These are phyloP conservation scores for Dendrocincla fuliginosa DNA, from an alignment of 2,797 vertebrate genomes.

Conservation along the genomic window DNA sequence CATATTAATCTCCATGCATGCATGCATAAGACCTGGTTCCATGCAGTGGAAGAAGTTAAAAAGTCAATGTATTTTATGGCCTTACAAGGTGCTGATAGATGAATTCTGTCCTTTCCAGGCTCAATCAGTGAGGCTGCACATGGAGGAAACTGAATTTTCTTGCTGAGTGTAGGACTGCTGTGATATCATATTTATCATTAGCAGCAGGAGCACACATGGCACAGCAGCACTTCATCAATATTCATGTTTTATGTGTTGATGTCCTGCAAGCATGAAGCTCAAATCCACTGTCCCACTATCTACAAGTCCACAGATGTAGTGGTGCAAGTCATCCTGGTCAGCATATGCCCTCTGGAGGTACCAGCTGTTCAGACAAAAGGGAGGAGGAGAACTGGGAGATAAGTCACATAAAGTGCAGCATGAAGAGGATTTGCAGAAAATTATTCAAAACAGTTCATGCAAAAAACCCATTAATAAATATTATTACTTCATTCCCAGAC, in stretches of 20 bases:
- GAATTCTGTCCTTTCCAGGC: neutral
- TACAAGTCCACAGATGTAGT: neutral
- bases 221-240: neutral
- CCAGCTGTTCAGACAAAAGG: neutral
- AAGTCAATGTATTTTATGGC: slow-evolving; percentile 9
- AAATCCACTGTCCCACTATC: neutral
- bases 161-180: neutral
- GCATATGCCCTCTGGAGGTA: neutral
- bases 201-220: neutral
- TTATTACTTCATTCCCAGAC: neutral
- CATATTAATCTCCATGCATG: neutral
- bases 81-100: neutral
- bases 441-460: neutral
- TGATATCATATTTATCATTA: slow-evolving; percentile 9
- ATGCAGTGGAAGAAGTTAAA: neutral
- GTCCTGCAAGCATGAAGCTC: neutral
- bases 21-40: neutral
- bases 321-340: neutral
- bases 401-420: neutral
- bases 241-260: neutral
- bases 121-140: neutral
- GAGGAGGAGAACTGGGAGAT: neutral
- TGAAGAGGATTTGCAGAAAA: neutral
- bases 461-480: neutral
- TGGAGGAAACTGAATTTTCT: neutral